Evolutionary conservation across 2,888 invertebrate species (phyloP).

Genomic region (Pandemis corylana): DNA sequence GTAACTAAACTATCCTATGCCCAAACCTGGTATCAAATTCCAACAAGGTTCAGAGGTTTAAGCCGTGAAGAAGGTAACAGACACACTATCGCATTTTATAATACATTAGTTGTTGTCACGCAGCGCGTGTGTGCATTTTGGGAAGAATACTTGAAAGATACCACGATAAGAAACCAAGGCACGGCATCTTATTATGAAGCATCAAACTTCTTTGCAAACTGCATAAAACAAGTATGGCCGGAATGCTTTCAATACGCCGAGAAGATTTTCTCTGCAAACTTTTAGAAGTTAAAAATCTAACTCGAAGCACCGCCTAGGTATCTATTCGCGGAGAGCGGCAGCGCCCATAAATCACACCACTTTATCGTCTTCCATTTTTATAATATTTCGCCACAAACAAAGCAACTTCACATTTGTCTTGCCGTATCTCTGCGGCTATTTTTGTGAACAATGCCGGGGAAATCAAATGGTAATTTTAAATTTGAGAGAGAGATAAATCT

Average conservation of each 20-base stretch:
- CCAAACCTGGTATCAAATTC: too few relatives aligned
- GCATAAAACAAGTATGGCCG: too few relatives aligned
- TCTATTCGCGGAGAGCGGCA: constrained; percentile 40
- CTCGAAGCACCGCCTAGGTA: constrained; percentile 22
- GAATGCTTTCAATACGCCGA: not conserved
- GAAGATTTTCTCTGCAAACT: not conserved
- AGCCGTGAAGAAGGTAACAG: too few relatives aligned
- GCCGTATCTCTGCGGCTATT: constrained; percentile 66
- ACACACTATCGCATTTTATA: too few relatives aligned
- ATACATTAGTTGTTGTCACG: too few relatives aligned
- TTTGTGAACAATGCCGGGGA: constrained; percentile 64
- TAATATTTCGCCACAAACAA: constrained; percentile 73
- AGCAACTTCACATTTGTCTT: constrained; percentile 72
- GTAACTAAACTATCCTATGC: too few relatives aligned
- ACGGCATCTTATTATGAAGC: too few relatives aligned
- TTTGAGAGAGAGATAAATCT: constrained; percentile 52
- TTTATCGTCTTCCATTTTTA: constrained; percentile 74
- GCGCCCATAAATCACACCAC: constrained; percentile 64
- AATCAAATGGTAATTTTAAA: constrained; percentile 76
- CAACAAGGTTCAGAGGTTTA: too few relatives aligned
- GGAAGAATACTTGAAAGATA: too few relatives aligned
- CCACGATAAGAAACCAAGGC: too few relatives aligned
- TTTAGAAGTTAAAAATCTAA: not conserved
- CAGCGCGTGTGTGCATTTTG: too few relatives aligned
- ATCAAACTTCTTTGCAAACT: too few relatives aligned